Percentiles rank a stretch among this genome's conserved stretches.
Evolutionary conservation across 1,140 invertebrate genomes (phyloP).

Genomic region (Cydia pomonella): DNA sequence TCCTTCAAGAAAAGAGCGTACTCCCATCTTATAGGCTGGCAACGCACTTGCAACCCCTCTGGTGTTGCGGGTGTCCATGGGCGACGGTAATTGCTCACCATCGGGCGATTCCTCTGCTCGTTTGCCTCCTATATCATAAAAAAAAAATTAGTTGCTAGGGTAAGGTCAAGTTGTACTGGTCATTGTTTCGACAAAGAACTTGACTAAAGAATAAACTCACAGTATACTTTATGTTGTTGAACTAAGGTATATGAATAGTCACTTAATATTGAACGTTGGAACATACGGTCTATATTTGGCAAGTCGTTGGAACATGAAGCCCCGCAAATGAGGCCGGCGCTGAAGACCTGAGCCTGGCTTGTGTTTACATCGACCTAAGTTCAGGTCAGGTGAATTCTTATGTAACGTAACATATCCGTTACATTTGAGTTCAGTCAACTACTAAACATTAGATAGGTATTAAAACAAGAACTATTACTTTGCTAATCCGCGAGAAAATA

Average conservation of each 20-base stretch:
- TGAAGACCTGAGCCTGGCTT: slow-evolving; percentile 30
- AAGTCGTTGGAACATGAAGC: slow-evolving; percentile 46
- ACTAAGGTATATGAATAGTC: no score
- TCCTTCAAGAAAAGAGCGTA: no score
- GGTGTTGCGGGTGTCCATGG: no score
- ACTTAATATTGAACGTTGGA: no score
- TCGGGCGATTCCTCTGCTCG: no score
- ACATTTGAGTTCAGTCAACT: not conserved
- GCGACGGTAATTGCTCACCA: no score
- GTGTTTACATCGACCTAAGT: not conserved
- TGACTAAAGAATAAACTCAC: not conserved
- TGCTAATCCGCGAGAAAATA: no score
- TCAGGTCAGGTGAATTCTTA: slow-evolving; percentile 6
- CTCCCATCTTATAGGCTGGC: no score
- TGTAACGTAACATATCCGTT: not conserved
- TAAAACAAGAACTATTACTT: no score
- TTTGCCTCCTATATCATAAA: no score
- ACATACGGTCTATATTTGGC: not conserved
- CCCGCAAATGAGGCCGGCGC: slow-evolving; percentile 54
- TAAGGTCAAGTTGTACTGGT: not conserved
- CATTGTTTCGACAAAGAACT: not conserved
- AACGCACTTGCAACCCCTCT: no score
- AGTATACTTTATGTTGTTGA: not conserved
- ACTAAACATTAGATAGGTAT: no score
- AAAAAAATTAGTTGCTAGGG: not conserved